Percentiles rank a stretch among this genome's conserved stretches.
phyloP scores from a whole-genome alignment of 2,888 invertebrate genomes.

The Ceriagrion tenellum region DNA sequence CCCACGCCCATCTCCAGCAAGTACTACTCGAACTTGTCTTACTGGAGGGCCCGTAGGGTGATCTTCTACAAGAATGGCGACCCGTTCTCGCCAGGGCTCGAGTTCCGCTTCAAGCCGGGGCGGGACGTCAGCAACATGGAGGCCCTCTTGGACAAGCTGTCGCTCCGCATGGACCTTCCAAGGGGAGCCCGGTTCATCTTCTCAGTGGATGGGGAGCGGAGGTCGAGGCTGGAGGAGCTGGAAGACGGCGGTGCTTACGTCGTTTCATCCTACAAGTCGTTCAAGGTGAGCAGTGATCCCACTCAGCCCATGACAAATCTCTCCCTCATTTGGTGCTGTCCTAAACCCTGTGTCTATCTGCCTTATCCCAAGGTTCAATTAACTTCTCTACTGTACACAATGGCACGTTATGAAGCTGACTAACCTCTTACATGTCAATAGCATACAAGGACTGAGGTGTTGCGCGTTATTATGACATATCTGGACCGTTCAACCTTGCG shows the following conservation, averaged over 20 bases:
- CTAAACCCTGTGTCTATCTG: too few species aligned
- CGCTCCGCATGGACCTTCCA: conserved; percentile 91
- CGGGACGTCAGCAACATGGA: conserved; percentile 92
- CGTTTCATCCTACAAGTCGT: conserved; percentile 94
- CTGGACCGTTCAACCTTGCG: too few species aligned
- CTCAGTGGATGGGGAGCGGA: conserved; percentile 93
- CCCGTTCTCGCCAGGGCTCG: conserved; percentile 93
- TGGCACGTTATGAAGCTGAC: too few species aligned
- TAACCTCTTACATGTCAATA: too few species aligned
- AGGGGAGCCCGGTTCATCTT: conserved; percentile 94
- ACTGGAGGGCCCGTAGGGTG: conserved; percentile 92
- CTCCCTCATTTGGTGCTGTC: too few species aligned
- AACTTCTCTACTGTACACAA: too few species aligned
- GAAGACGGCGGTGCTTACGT: conserved; percentile 96
- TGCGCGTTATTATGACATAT: too few species aligned
- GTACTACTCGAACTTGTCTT: conserved; percentile 88
- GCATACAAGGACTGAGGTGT: too few species aligned
- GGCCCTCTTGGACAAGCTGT: conserved; percentile 91
- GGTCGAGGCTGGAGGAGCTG: conserved; percentile 90
- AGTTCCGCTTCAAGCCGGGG: conserved; percentile 92
- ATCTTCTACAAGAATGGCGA: conserved; percentile 97
- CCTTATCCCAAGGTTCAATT: too few species aligned
- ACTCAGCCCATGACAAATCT: too few species aligned
- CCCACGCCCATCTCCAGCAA: conserved; percentile 55
- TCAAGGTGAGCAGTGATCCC: conserved; percentile 85